Conservation (phyloP, 2,888 invertebrate species). For the Crepidodera aurea region DNA sequence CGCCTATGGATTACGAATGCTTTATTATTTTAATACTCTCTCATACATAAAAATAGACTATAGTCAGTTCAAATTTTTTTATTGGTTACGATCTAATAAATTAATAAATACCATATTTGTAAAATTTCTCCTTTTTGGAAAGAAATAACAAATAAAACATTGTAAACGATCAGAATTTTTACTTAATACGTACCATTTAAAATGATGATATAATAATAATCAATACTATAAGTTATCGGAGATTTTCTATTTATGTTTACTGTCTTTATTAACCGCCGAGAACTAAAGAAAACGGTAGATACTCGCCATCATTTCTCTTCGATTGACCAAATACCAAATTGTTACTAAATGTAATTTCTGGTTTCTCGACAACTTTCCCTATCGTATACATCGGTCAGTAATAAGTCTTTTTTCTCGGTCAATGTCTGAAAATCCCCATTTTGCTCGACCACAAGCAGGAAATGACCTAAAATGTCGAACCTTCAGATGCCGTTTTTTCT, state of each 20-base stretch:
- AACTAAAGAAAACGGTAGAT: constrained; percentile 3
- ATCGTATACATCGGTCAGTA: background rate
- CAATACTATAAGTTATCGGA: background rate
- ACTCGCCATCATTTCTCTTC: background rate
- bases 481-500: too few species aligned
- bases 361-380: constrained; percentile 15
- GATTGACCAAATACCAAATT: constrained; percentile 6
- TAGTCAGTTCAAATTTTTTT: too few species aligned
- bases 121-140: too few species aligned
- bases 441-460: background rate
- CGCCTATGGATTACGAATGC: too few species aligned
- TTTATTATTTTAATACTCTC: too few species aligned
- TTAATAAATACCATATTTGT: too few species aligned
- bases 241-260: constrained; percentile 5
- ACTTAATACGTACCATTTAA: background rate
- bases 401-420: constrained; percentile 9
- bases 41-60: too few species aligned
- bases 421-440: background rate
- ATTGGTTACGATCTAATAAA: too few species aligned
- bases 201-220: background rate
- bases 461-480: background rate
- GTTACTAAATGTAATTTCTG: constrained; percentile 12
- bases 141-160: too few species aligned
- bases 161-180: too few species aligned
- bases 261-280: background rate